A percentile compares a stretch with the other conserved stretches of the same genome.
Evolutionary conservation across 1,140 invertebrate genomes (phyloP).

Genomic region (Tetragnatha versicolor): DNA sequence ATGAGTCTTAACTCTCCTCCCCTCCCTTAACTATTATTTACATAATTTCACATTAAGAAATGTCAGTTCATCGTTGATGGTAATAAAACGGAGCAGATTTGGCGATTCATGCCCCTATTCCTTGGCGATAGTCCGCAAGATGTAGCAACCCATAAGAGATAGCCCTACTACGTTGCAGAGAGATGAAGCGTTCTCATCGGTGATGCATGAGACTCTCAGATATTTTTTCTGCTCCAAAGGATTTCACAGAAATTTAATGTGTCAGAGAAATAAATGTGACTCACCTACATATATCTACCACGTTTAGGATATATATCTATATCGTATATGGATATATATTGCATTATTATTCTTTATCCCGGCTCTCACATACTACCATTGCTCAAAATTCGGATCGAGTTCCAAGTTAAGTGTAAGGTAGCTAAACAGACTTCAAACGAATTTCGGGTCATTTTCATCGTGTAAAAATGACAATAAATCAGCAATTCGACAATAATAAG

Average conservation of each 20-base stretch:
- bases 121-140: slow-evolving; percentile 51
- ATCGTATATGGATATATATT: slow-evolving; percentile 49
- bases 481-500: too few species aligned
- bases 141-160: slow-evolving; percentile 49
- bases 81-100: too few species aligned
- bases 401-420: neutral
- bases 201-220: slow-evolving; percentile 54
- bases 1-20: too few species aligned
- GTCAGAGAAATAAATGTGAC: slow-evolving; percentile 54
- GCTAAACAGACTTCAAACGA: too few species aligned
- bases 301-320: slow-evolving; percentile 42
- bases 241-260: slow-evolving; percentile 56
- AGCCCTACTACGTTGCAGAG: slow-evolving; percentile 35
- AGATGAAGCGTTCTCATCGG: slow-evolving; percentile 53
- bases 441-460: too few species aligned
- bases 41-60: too few species aligned
- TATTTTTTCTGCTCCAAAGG: slow-evolving; percentile 54
- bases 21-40: too few species aligned
- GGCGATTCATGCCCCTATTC: slow-evolving; percentile 37
- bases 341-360: slow-evolving; percentile 53
- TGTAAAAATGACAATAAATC: too few species aligned
- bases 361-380: slow-evolving; percentile 40
- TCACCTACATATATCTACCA: slow-evolving; percentile 47
- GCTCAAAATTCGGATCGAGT: slow-evolving; percentile 32
- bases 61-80: too few species aligned